Conservation (phyloP, 2,113 vertebrate species). For the Gorilla gorilla region DNA sequence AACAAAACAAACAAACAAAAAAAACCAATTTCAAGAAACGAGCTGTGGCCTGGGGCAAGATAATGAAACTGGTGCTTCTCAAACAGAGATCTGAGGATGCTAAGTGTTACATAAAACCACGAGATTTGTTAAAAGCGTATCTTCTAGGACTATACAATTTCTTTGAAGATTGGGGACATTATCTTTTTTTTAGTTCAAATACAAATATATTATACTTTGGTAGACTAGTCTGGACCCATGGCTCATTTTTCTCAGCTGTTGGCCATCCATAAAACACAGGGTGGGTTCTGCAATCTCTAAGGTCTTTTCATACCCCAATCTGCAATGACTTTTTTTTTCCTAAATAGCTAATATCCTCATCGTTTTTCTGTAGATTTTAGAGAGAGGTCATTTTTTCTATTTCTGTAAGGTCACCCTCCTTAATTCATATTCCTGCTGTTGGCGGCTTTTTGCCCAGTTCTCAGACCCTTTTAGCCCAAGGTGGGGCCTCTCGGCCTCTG, state of each 20-base stretch:
- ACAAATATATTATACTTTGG: neutral
- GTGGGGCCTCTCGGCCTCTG: neutral
- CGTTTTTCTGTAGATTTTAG: conserved; percentile 47
- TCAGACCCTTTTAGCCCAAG: neutral
- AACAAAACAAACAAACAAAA: no score
- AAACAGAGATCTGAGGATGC: neutral
- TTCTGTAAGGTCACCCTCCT: conserved; percentile 64
- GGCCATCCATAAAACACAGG: neutral
- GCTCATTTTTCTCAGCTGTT: neutral
- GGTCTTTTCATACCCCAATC: neutral
- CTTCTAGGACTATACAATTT: neutral
- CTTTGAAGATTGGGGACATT: neutral
- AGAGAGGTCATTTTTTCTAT: conserved; percentile 56
- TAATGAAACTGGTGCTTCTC: neutral
- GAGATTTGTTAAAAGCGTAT: neutral
- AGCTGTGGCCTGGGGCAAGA: neutral
- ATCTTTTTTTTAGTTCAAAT: neutral
- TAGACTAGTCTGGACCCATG: neutral
- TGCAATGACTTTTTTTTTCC: neutral
- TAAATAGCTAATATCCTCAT: conserved; percentile 29
- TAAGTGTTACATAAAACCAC: neutral
- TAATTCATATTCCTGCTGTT: conserved; percentile 29
- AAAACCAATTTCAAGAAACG: neutral
- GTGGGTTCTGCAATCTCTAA: neutral
- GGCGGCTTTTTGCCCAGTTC: conserved; percentile 43